Percentiles rank a stretch among this genome's conserved stretches.
phyloP scores from a whole-genome alignment of 2,797 vertebrate genomes.

The Cephalopachus bancanus region DNA sequence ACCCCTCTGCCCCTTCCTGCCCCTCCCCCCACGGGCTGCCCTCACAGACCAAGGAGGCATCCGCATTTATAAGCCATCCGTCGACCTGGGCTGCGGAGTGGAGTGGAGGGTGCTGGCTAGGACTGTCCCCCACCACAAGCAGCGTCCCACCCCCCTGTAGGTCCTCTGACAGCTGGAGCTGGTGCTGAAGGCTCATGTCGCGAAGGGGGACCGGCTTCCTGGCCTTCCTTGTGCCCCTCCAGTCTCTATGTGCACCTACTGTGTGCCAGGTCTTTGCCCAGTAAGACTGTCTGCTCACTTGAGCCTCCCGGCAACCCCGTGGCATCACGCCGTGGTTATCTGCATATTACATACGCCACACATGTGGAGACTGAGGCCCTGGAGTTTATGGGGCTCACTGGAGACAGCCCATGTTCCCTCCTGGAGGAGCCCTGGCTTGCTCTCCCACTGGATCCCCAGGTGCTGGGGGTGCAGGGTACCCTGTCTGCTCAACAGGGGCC shows the following conservation, averaged over 20 bases:
- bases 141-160: too few species aligned
- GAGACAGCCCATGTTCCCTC: not conserved
- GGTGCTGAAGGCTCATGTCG: not conserved
- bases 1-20: too few species aligned
- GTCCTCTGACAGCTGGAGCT: not conserved
- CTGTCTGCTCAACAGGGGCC: not conserved
- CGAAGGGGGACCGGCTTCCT: not conserved
- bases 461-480: not conserved
- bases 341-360: not conserved
- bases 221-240: not conserved
- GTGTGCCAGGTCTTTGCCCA: too few species aligned
- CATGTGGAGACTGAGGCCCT: not conserved
- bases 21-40: not conserved
- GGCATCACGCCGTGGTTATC: not conserved
- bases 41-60: too few species aligned
- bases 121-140: accelerated
- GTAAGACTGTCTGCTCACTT: not conserved
- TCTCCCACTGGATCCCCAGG: not conserved
- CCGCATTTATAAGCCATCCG: too few species aligned
- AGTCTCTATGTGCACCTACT: not conserved
- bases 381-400: too few species aligned
- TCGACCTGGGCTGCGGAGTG: not conserved
- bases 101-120: too few species aligned
- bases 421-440: not conserved
- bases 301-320: accelerated